Conservation (phyloP, 53 echinoderm and acorn worm species). For the Crossaster papposus region DNA sequence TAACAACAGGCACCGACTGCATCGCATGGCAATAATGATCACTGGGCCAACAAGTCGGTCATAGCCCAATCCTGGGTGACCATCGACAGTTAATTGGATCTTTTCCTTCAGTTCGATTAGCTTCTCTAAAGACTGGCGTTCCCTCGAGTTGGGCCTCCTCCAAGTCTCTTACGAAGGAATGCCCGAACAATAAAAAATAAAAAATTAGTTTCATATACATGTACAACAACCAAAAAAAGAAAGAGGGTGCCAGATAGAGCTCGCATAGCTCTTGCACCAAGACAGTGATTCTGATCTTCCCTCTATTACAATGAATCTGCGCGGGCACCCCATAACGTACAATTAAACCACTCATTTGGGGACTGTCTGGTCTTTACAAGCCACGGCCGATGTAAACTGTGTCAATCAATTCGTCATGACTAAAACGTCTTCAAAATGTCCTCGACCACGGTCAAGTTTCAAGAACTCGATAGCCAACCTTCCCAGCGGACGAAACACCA, state of each 20-base stretch:
- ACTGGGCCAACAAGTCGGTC: neutral
- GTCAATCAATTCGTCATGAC: conserved; percentile 74
- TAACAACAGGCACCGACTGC: neutral
- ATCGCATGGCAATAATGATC: conserved; percentile 10
- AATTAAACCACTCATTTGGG: conserved; percentile 74
- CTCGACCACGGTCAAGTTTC: conserved; percentile 45
- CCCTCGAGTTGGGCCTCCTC: neutral
- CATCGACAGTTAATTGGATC: neutral
- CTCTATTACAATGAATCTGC: conserved; percentile 75
- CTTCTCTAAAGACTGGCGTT: neutral
- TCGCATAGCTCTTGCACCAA: conserved; percentile 63
- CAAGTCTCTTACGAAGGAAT: neutral
- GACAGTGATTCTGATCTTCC: conserved; percentile 60
- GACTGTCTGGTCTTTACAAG: conserved; percentile 72
- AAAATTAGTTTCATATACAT: neutral
- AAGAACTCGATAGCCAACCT: conserved; percentile 71
- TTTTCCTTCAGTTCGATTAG: neutral
- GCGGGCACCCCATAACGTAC: conserved; percentile 71
- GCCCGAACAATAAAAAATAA: conserved; percentile 18
- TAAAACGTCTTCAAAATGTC: conserved; percentile 69
- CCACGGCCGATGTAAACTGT: conserved; percentile 69
- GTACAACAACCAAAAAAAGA: neutral
- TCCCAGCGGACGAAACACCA: conserved; percentile 62
- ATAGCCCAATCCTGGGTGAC: neutral
- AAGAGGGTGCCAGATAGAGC: conserved; percentile 46